Conservation (phyloP, 1,140 invertebrate species). For the Linepithema humile region DNA sequence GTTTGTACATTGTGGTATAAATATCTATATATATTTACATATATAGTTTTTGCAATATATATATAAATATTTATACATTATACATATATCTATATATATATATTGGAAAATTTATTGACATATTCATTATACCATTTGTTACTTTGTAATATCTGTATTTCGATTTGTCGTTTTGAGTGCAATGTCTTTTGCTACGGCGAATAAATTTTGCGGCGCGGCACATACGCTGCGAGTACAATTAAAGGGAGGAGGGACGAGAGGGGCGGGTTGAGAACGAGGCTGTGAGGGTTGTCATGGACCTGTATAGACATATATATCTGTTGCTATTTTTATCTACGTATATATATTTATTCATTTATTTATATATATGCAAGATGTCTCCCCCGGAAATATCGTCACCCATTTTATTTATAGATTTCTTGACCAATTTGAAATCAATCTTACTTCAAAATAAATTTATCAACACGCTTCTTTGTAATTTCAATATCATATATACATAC, state of each 20-base stretch:
- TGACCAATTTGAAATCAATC: constrained; percentile 19
- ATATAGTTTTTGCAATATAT: constrained; percentile 65
- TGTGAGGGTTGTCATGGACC: constrained; percentile 64
- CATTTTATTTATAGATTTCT: constrained; percentile 28
- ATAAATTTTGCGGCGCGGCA: constrained; percentile 66
- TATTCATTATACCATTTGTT: constrained; percentile 73
- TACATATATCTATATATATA: constrained; percentile 55
- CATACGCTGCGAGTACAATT: constrained; percentile 41
- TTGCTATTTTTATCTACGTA: constrained; percentile 51
- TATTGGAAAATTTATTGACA: constrained; percentile 65
- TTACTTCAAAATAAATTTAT: not conserved
- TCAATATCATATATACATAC: too few species aligned
- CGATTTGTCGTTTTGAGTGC: constrained; percentile 75
- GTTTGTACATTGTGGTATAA: constrained; percentile 70
- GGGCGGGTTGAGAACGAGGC: constrained; percentile 63
- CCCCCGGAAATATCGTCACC: constrained; percentile 13
- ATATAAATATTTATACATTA: constrained; percentile 64
- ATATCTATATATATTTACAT: constrained; percentile 74
- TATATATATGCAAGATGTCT: constrained; percentile 50
- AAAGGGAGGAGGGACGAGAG: constrained; percentile 64
- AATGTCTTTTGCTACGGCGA: constrained; percentile 74
- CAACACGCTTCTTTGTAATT: not conserved
- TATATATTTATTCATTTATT: constrained; percentile 57
- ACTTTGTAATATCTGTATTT: constrained; percentile 75
- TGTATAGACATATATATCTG: constrained; percentile 62